Base-by-base conservation (phyloP, 1,140 invertebrate species). In the Metaphire vulgaris region DNA sequence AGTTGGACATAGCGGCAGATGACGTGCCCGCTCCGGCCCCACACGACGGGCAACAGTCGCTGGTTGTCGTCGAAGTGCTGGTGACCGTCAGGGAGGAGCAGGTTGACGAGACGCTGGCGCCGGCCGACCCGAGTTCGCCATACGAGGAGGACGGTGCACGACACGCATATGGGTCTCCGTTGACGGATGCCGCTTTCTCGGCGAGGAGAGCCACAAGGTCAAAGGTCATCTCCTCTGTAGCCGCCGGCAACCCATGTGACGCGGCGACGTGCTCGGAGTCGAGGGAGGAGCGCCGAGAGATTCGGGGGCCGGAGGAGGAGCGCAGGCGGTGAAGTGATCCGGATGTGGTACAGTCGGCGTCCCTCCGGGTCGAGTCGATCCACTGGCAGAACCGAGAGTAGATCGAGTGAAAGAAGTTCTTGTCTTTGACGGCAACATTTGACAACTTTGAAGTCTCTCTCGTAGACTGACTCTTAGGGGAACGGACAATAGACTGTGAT, bases 381-480 rank as follows among this genome's bases (percentile, higher is more conserved):
- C 75, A 76, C 2, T 74, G 26, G 32, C 30, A 30, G 70, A 76
- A 76, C 0, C 75, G 69, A 32, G 33, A 74, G 70, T 73, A 72
- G 12, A 76, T 29, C n/a, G 29, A 16, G 16, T 74, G 32, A 33
- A 76, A 74, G n/a, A 76, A n/a, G 33, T 74, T 76, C 32, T 74
- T 72, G n/a, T 76, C 75, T 29, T 73, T 76, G 28, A 28, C 34
- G 56, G 16, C 28, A 33, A n/a, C n/a, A n/a, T n/a, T n/a, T n/a
- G n/a, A n/a, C n/a, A n/a, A n/a, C n/a, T n/a, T n/a, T n/a, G n/a
- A n/a, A n/a, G n/a, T n/a, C n/a, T n/a, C n/a, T n/a, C n/a, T n/a
- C n/a, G n/a, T n/a, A n/a, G n/a, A n/a, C n/a, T n/a, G n/a, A n/a
- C n/a, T n/a, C n/a, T n/a, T n/a, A n/a, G n/a, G n/a, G n/a, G n/a